phyloP scores from a whole-genome alignment of 2,888 invertebrate genomes.

The Pantelozetes paolii region DNA sequence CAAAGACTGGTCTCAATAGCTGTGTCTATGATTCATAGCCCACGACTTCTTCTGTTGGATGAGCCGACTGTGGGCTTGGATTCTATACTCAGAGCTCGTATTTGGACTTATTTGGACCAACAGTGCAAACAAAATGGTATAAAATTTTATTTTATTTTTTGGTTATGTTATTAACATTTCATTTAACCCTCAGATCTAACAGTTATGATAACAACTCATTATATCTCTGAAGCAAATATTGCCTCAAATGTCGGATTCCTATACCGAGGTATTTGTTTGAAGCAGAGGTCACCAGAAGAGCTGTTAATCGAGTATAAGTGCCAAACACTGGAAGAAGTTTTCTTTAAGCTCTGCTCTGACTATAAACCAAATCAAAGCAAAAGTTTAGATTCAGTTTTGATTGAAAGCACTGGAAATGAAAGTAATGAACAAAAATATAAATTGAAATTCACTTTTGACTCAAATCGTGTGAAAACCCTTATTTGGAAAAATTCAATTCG shows the following conservation, averaged over 20 bases:
- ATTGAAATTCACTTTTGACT: too few species aligned
- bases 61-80: conserved; percentile 44
- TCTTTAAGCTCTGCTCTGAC: conserved; percentile 22
- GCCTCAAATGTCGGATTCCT: conserved; percentile 38
- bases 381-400: too few species aligned
- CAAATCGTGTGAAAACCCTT: too few species aligned
- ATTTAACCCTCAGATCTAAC: conserved; percentile 8
- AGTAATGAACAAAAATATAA: too few species aligned
- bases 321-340: conserved; percentile 39
- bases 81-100: conserved; percentile 38
- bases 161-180: not conserved
- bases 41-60: conserved; percentile 41
- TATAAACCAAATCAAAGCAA: too few species aligned
- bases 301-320: conserved; percentile 24
- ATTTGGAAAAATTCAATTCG: too few species aligned
- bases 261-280: conserved; percentile 7
- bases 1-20: conserved; percentile 42
- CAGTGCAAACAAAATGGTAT: conserved; percentile 30
- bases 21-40: conserved; percentile 41
- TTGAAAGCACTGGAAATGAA: too few species aligned
- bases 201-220: conserved; percentile 40
- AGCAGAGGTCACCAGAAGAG: conserved; percentile 12
- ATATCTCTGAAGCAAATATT: conserved; percentile 38
- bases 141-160: not conserved
- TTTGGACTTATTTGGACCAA: conserved; percentile 42